These are phyloP conservation scores for Siderastrea siderea DNA, from an alignment of 92 coral and sea anemone species.

Conservation along the genomic window DNA sequence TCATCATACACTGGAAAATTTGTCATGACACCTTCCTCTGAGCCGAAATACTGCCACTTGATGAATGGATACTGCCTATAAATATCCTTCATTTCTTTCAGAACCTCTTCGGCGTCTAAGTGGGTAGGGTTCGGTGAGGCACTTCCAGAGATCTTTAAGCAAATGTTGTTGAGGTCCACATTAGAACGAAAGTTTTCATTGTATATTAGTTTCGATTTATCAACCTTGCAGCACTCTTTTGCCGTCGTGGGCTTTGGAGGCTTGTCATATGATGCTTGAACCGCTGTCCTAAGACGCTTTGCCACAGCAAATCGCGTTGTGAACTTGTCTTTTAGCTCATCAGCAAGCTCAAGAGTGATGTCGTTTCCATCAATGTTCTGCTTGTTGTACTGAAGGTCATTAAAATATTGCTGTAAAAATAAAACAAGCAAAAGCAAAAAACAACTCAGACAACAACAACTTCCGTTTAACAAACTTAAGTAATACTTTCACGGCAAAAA, in stretches of 20 bases:
- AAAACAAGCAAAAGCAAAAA: neutral
- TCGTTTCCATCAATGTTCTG: slow-evolving; percentile 35
- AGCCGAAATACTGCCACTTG: slow-evolving; percentile 83
- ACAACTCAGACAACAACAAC: no score
- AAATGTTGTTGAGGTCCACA: slow-evolving; percentile 40
- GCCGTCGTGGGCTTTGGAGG: neutral
- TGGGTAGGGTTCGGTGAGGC: slow-evolving; percentile 34
- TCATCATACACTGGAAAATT: slow-evolving; percentile 60
- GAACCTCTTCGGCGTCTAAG: slow-evolving; percentile 22
- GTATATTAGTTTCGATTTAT: slow-evolving; percentile 18
- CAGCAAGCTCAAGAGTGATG: slow-evolving; percentile 16
- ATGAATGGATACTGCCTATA: slow-evolving; percentile 43
- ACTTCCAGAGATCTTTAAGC: slow-evolving; percentile 49
- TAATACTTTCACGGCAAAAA: no score
- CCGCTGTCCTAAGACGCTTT: slow-evolving; percentile 54
- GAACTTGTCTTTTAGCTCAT: slow-evolving; percentile 56
- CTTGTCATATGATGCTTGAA: slow-evolving; percentile 58
- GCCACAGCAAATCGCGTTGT: slow-evolving; percentile 51
- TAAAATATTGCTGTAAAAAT: slow-evolving; percentile 23
- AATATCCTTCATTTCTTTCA: slow-evolving; percentile 57
- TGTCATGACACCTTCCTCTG: slow-evolving; percentile 66
- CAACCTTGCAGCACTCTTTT: slow-evolving; percentile 62
- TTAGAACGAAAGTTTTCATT: slow-evolving; percentile 44
- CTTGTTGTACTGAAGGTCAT: slow-evolving; percentile 43
- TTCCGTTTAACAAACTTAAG: no score